These are phyloP conservation scores for Bos indicus DNA, from an alignment of 2,113 vertebrate species.

Conservation along the genomic window DNA sequence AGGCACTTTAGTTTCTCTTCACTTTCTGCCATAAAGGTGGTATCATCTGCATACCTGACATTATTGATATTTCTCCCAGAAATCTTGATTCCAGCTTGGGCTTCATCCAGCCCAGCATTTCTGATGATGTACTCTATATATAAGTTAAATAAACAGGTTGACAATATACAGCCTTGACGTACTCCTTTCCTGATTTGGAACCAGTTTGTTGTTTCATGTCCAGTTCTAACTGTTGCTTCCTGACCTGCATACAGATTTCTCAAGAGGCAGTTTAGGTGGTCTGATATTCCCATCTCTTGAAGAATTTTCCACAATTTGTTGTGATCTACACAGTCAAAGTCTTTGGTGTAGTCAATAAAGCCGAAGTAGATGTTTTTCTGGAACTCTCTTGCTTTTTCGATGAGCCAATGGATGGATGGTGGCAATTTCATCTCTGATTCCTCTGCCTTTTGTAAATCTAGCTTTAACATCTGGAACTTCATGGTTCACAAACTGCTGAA, in stretches of 20 bases:
- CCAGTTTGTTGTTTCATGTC: not conserved
- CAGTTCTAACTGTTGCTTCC: not conserved
- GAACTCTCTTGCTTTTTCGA: not conserved
- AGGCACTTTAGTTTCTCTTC: not conserved
- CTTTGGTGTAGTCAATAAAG: not conserved
- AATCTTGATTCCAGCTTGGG: not conserved
- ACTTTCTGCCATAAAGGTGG: not conserved
- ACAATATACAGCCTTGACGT: not conserved
- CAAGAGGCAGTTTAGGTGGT: not conserved
- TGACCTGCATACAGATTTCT: not conserved
- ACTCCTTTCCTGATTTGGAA: not conserved
- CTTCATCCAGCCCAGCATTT: no score
- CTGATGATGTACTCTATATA: not conserved
- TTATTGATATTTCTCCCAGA: not conserved
- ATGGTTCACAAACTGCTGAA: not conserved
- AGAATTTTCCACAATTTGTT: not conserved
- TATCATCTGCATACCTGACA: not conserved
- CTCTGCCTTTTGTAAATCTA: not conserved
- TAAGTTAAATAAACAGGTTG: not conserved
- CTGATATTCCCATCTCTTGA: not conserved
- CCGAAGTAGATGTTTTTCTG: not conserved
- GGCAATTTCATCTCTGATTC: not conserved
- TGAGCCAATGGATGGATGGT: fast-evolving
- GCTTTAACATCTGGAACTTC: not conserved
- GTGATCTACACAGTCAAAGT: not conserved